Evolutionary conservation across 2,113 vertebrate species (phyloP).

Genomic region (Acinonyx jubatus): DNA sequence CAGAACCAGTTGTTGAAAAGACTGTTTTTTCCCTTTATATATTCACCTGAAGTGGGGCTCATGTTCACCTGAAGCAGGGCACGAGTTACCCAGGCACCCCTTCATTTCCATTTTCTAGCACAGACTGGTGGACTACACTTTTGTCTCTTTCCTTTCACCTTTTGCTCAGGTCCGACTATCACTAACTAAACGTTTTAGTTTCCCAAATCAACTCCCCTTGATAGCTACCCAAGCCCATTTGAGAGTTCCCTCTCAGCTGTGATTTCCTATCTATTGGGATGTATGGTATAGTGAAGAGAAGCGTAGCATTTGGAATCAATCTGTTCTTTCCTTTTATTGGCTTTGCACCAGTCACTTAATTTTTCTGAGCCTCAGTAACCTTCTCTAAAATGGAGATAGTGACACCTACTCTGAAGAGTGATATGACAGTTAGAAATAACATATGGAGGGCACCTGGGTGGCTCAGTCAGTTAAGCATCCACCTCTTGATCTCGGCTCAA

Average conservation of each 20-base stretch:
- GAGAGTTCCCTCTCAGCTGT: not conserved
- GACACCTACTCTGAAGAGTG: not conserved
- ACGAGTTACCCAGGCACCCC: no score
- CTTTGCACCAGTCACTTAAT: not conserved
- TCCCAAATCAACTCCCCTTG: not conserved
- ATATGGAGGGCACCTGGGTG: not conserved
- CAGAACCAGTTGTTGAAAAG: not conserved
- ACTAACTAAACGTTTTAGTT: not conserved
- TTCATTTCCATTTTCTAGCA: conserved; percentile 16
- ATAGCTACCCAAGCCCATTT: not conserved
- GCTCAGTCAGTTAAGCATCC: no score
- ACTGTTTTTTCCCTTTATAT: not conserved
- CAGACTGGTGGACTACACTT: not conserved
- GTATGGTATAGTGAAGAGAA: not conserved
- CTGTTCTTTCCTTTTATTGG: not conserved
- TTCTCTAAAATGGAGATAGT: conserved; percentile 24
- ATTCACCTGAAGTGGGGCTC: not conserved
- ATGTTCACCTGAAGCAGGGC: no score
- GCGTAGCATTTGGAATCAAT: not conserved
- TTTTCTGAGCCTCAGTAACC: not conserved
- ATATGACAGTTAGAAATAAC: not conserved
- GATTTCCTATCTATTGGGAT: not conserved
- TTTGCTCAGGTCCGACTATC: not conserved
- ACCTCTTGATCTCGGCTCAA: no score
- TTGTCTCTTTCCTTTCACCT: not conserved